Base-by-base conservation (phyloP, 2,113 vertebrate species). In the Numenius arquata region DNA sequence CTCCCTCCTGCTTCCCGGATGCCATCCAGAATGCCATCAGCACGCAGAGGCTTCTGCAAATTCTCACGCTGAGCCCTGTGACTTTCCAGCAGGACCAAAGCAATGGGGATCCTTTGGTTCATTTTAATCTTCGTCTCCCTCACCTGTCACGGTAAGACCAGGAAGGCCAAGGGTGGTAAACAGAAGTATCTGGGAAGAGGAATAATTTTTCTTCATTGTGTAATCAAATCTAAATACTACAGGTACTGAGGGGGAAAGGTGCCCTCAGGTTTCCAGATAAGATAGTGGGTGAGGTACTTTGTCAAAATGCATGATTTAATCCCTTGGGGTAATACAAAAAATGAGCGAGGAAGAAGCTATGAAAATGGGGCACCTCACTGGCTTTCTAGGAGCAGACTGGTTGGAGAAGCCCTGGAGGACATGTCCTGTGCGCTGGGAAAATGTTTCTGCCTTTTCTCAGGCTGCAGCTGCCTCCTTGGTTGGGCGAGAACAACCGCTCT, bases 61-160 rank as follows among this genome's bases (percentile, higher is more conserved):
- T 56, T 43, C 61, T 77, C 84, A 74, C 7, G 2, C 20, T 75
- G 78, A 63, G 79, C 72, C 56, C 63, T 59, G 59, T 0, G 1
- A 6, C 23, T 81, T 77, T 62, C 92, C 95, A 94, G 90, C 80
- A 65, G 83, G 59, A 73, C 34, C 25, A 84, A 59, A 94, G 93
- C 47, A 15, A 96, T 95, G 96, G 25, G 43, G 56, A 93, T 92
- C 79, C 73, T 96, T 13, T 53, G 88, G 56, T 32, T 94, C 29
- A 5, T 94, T 50, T 36, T 92, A 4, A 65, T 97, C 14, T 62
- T 96, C 93, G 0, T 82, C 76, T 89, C 56, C 41, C 38, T 97
- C 62, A 15, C 7, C 22, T 2, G 32, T 36, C 76, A 92, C 3
- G 96, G 96, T 96, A 97, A 97, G 96, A 85, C 10, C 53, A 85